Conservation (phyloP, 2,888 invertebrate species). For the Muschampia plurimacula region DNA sequence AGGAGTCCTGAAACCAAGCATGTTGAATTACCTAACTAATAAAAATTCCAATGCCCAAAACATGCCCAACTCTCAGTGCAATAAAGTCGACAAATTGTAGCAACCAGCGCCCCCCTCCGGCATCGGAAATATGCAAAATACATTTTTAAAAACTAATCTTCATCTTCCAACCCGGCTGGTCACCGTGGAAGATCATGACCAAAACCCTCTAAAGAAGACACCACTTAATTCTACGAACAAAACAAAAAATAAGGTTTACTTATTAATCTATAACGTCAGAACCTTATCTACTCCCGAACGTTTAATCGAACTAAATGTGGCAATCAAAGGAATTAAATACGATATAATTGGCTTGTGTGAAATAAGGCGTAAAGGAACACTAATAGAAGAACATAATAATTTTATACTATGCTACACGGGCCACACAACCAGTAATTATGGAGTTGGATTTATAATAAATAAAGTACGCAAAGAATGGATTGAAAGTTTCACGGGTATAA, state of each 20-base stretch:
- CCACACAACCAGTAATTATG: slow-evolving; percentile 35
- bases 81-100: too few species aligned
- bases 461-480: slow-evolving; percentile 45
- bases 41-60: background rate
- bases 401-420: slow-evolving; percentile 42
- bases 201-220: background rate
- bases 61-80: too few species aligned
- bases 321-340: background rate
- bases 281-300: background rate
- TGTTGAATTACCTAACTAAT: background rate
- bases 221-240: too few species aligned
- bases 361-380: slow-evolving; percentile 43
- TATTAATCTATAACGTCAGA: background rate
- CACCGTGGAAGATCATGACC: background rate
- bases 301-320: background rate
- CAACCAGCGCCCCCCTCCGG: background rate
- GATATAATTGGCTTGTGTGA: slow-evolving; percentile 43
- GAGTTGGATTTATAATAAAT: slow-evolving; percentile 51
- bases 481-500: slow-evolving; percentile 44
- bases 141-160: background rate
- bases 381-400: slow-evolving; percentile 49
- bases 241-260: too few species aligned
- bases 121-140: background rate
- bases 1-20: background rate
- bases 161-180: background rate